Base-by-base conservation (phyloP, 2,888 invertebrate species). In the Meteorus cinctellus region DNA sequence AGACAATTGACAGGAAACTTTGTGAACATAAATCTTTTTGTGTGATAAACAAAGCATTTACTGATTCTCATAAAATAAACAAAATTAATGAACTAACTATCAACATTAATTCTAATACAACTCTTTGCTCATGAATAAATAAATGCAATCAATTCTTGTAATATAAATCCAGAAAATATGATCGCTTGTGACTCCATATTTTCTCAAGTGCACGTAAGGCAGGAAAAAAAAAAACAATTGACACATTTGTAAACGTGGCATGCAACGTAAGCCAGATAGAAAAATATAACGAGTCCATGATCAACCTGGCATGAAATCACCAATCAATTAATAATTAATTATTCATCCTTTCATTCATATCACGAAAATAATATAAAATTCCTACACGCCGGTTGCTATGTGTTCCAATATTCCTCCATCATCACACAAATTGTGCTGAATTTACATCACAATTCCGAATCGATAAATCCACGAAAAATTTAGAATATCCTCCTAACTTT, bases 361-460 rank as follows among this genome's bases (percentile, higher is more conserved):
- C 4, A 62, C 12, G 24, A 16, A 29, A 16, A 29, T 29, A 29
- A 29, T 12, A 31, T 34, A 41, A 31, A 16, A 34, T 14, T 34
- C 3, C 16, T 4, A n/a, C 2, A 55, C 34, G 41, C 65, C 65
- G 65, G 65, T 65, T 65, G 34, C 65, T 65, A 65, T 65, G 65
- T 65, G 31, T 65, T 36, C 4, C 16, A 4, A 31, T 4, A 31
- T 29, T 34, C 12, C 4, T 16, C 29, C n/a, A 29, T 29, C 34
- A 41, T 2, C 8, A 29, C 12, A 14, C 31, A 62, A 19, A 19
- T 34, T 34, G 8, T 55, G 19, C 24, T 19, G 8, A 6, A 55
- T 24, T 41, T 4, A 41, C 12, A 41, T 12, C 41, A 6, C 41
- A 5, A 12, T 41, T 41, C 8, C 8, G 8, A 41, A 41, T 41